A percentile compares a stretch with the other conserved stretches of the same genome.
Evolutionary conservation across 1,140 invertebrate genomes (phyloP).

Genomic region (Penaeus vannamei): DNA sequence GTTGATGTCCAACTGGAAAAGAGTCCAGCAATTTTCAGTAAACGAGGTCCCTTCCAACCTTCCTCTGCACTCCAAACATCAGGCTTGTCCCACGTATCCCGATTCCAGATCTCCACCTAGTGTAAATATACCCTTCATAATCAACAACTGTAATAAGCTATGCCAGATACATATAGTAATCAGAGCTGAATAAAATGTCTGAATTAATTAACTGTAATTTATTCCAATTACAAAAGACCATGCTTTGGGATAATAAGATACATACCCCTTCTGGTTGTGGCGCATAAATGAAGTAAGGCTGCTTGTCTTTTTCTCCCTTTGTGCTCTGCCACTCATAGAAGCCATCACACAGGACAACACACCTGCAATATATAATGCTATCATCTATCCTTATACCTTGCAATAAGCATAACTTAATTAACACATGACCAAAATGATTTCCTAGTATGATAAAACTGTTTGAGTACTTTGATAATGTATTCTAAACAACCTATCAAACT

Average conservation of each 20-base stretch:
- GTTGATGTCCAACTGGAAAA: constrained; percentile 80
- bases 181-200: no score
- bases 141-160: no score
- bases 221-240: neutral
- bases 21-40: constrained; percentile 84
- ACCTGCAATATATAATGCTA: constrained; percentile 72
- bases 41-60: constrained; percentile 78
- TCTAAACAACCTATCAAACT: neutral
- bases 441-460: no score
- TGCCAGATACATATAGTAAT: no score
- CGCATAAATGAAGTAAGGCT: constrained; percentile 85
- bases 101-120: constrained; percentile 76
- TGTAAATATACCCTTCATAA: constrained; percentile 37
- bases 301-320: constrained; percentile 76
- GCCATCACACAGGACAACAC: constrained; percentile 85
- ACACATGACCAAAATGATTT: neutral
- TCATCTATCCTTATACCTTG: neutral
- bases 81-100: constrained; percentile 73
- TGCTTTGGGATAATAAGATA: neutral
- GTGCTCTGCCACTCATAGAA: constrained; percentile 90
- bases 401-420: neutral
- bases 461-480: no score
- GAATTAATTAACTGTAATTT: constrained; percentile 1
- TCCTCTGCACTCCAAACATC: constrained; percentile 73
- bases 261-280: constrained; percentile 73